Percentiles rank a stretch among this genome's conserved stretches.
Evolutionary conservation across 2,113 vertebrate species (phyloP).

Genomic region (Saimiri boliviensis): DNA sequence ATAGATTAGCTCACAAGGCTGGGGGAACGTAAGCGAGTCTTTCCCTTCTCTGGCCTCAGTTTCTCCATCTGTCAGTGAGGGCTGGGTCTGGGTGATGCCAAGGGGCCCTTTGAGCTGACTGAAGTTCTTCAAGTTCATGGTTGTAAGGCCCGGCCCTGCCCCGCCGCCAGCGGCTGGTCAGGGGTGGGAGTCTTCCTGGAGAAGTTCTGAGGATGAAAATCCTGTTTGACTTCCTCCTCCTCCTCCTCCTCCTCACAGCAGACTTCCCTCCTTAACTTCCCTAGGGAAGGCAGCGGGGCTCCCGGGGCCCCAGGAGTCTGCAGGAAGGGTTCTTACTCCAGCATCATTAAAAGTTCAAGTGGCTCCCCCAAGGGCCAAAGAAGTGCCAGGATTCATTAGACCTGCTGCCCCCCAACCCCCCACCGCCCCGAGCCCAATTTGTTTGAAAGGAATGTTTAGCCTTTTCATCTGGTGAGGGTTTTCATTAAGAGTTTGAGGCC

Average conservation of each 20-base stretch:
- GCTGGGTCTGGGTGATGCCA: background rate
- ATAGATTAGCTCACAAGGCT: background rate
- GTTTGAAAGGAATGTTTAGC: background rate
- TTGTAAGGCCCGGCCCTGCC: background rate
- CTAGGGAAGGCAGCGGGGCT: background rate
- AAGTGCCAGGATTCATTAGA: constrained; percentile 17
- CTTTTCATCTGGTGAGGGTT: background rate
- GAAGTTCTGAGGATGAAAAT: background rate
- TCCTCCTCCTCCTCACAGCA: background rate
- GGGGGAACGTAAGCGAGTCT: background rate
- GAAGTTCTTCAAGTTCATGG: background rate
- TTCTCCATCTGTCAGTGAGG: background rate
- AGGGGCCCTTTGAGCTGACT: background rate
- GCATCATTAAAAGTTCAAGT: constrained; percentile 67
- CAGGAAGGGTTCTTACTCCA: constrained; percentile 11
- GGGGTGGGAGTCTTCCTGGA: background rate
- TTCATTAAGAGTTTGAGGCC: constrained; percentile 10
- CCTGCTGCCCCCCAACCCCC: background rate
- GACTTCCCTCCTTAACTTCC: background rate
- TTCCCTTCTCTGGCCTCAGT: background rate
- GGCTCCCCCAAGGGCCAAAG: background rate
- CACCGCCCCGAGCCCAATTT: constrained; percentile 54
- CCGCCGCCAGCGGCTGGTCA: accelerated
- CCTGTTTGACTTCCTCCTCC: background rate
- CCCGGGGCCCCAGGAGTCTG: background rate